A percentile compares a stretch with the other conserved stretches of the same genome.
These are phyloP conservation scores for Alosa alosa DNA, from an alignment of 2,113 vertebrate species.

Conservation along the genomic window DNA sequence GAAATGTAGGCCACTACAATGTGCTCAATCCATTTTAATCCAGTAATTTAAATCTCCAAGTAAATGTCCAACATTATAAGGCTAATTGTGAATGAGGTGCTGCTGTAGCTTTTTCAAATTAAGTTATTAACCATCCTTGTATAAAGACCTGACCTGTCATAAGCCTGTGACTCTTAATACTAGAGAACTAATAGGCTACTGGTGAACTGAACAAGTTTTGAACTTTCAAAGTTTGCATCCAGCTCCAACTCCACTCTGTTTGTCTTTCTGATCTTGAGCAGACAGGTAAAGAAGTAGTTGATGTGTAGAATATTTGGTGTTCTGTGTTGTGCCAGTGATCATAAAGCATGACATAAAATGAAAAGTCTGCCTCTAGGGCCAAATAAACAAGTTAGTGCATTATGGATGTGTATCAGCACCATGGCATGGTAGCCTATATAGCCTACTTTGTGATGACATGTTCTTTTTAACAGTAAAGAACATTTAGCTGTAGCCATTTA, in stretches of 20 bases:
- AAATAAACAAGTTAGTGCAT: neutral
- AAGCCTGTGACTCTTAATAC: neutral
- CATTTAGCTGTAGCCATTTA: neutral
- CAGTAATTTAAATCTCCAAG: neutral
- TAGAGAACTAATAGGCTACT: too few species aligned
- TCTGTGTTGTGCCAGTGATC: neutral
- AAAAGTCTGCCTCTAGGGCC: neutral
- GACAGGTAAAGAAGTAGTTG: neutral
- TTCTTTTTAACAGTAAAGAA: neutral
- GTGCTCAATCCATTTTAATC: neutral
- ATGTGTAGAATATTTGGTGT: neutral
- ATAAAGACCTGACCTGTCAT: neutral
- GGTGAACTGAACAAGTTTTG: neutral
- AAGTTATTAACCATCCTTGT: neutral
- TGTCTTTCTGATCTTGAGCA: neutral
- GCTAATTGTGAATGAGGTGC: neutral
- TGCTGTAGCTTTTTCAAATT: neutral
- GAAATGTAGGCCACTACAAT: neutral
- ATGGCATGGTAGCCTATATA: neutral
- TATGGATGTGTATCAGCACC: too few species aligned
- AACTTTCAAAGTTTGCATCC: neutral
- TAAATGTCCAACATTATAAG: too few species aligned
- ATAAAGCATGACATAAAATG: neutral
- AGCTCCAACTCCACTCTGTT: neutral
- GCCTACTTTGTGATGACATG: neutral